These are phyloP conservation scores for Limnephilus rhombicus DNA, from an alignment of 2,888 invertebrate species.

Conservation along the genomic window DNA sequence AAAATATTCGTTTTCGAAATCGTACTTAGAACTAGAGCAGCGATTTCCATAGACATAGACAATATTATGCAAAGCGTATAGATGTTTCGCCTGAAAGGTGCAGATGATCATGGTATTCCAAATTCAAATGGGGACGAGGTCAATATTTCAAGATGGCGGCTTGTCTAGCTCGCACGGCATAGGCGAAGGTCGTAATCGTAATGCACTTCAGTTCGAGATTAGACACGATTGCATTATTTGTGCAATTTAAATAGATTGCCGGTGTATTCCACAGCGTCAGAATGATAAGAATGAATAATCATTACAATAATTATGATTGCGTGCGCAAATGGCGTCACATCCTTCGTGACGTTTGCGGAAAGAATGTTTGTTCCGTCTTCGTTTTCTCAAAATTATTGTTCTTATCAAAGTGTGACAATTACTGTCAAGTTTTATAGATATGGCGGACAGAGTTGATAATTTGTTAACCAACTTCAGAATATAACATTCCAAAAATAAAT, in stretches of 20 bases:
- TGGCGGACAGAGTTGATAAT: no score
- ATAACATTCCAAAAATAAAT: no score
- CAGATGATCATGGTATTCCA: conserved; percentile 8
- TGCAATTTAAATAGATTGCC: not conserved
- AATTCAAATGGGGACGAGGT: conserved; percentile 34
- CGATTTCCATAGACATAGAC: not conserved
- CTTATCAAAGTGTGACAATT: conserved; percentile 1
- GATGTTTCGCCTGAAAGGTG: not conserved
- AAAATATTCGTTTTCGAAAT: not conserved
- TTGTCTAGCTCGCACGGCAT: not conserved
- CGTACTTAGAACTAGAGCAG: not conserved
- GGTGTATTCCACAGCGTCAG: not conserved
- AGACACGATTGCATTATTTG: not conserved
- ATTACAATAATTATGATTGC: not conserved
- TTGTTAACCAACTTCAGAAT: no score
- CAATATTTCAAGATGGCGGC: conserved; percentile 25
- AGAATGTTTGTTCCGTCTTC: not conserved
- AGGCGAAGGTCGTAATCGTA: not conserved
- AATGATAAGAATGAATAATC: not conserved
- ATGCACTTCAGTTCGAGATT: conserved; percentile 23
- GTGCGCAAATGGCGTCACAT: not conserved
- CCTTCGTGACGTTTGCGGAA: not conserved
- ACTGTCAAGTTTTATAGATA: not conserved
- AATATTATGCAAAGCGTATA: not conserved
- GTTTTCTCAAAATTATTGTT: not conserved